Evolutionary conservation across 2,113 vertebrate genomes (phyloP).

Genomic region (Bufo bufo): DNA sequence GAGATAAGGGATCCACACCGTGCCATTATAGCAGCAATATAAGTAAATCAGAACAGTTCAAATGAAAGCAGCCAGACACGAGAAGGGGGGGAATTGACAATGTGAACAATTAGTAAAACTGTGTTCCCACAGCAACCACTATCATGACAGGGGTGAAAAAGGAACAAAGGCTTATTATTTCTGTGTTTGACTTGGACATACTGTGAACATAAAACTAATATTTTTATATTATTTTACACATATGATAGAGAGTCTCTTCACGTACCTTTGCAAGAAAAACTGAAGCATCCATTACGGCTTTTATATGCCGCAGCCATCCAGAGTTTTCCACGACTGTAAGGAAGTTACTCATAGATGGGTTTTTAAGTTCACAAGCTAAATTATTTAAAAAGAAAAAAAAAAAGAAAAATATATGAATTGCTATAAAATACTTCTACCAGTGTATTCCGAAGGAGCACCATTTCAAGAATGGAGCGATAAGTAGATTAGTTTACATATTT

Average conservation of each 20-base stretch:
- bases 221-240: background rate
- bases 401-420: background rate
- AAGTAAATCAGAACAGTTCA: background rate
- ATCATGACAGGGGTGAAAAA: no score
- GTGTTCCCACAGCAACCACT: background rate
- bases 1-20: background rate
- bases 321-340: constrained; percentile 82
- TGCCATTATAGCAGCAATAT: background rate
- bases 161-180: no score
- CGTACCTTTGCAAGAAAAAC: constrained; percentile 81
- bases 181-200: no score
- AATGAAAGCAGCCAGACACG: background rate
- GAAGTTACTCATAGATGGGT: constrained; percentile 81
- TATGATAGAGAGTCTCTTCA: background rate
- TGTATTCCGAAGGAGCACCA: no score
- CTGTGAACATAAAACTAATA: no score
- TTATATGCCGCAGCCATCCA: constrained; percentile 83
- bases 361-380: constrained; percentile 79
- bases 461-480: no score
- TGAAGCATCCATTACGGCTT: constrained; percentile 81
- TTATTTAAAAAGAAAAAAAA: constrained; percentile 48
- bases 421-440: background rate
- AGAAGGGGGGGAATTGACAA: background rate
- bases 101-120: background rate
- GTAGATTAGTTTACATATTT: no score